These are phyloP conservation scores for Adelosebastes latens DNA, from an alignment of 2,797 vertebrate species.

Conservation along the genomic window DNA sequence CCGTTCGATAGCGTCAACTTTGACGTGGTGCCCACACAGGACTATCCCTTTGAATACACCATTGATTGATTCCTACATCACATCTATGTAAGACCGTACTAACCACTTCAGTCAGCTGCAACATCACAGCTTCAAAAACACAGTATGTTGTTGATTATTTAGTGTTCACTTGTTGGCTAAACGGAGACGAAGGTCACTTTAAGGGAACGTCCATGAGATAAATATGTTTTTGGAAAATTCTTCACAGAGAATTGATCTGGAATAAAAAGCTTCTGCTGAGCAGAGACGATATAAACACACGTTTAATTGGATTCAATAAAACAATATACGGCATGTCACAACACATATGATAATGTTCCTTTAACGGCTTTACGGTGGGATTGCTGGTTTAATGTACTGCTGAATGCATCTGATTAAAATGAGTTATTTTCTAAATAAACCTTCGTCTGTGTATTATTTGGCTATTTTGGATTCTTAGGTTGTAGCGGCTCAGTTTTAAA, in stretches of 20 bases:
- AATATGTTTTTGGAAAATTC: background rate
- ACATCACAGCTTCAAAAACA: constrained; percentile 15
- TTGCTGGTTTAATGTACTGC: constrained; percentile 30
- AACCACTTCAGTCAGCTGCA: constrained; percentile 14
- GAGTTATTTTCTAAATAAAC: constrained; percentile 50
- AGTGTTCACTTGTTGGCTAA: background rate
- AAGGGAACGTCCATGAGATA: background rate
- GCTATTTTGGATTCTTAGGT: too few species aligned
- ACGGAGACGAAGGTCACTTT: background rate
- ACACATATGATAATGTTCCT: constrained; percentile 2
- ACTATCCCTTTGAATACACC: constrained; percentile 79
- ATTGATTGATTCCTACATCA: constrained; percentile 72
- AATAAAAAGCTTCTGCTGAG: constrained; percentile 59
- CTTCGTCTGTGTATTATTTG: background rate
- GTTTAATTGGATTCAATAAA: constrained; percentile 9
- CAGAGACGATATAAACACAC: constrained; percentile 33
- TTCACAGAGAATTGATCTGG: constrained; percentile 23
- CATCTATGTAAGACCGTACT: constrained; percentile 6
- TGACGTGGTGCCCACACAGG: constrained; percentile 74
- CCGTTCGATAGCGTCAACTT: constrained; percentile 66
- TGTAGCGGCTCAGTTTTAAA: too few species aligned
- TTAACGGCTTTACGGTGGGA: constrained; percentile 8
- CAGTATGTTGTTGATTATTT: background rate
- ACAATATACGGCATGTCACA: background rate
- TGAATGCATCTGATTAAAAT: constrained; percentile 52